A percentile compares a stretch with the other conserved stretches of the same genome.
Conservation (phyloP, 1,140 invertebrate species). For the Drosophila ercepeae region DNA sequence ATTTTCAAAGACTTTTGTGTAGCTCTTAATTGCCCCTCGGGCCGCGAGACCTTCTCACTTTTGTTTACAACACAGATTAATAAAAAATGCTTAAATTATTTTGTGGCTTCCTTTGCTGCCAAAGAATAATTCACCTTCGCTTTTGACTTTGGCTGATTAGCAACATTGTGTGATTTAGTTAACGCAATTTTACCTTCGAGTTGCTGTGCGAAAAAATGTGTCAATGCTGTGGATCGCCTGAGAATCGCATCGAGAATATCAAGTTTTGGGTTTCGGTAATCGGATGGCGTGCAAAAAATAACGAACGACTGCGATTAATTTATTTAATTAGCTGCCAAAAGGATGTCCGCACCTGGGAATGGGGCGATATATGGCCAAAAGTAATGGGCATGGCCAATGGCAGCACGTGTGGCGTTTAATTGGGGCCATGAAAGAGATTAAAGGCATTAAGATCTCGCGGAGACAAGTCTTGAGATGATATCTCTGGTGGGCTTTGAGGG, state of each 20-base stretch:
- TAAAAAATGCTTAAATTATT: constrained; percentile 29
- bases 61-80: constrained; percentile 46
- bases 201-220: constrained; percentile 36
- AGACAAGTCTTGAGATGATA: constrained; percentile 38
- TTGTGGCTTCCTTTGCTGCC: background rate
- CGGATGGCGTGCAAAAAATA: constrained; percentile 20
- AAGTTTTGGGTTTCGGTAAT: background rate
- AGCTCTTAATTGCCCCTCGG: constrained; percentile 9
- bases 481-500: constrained; percentile 17
- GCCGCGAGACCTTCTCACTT: constrained; percentile 33
- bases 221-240: constrained; percentile 30
- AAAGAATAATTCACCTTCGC: constrained; percentile 41
- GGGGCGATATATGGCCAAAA: constrained; percentile 28
- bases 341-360: constrained; percentile 9
- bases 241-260: constrained; percentile 29
- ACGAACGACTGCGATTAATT: constrained; percentile 42
- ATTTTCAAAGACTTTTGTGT: constrained; percentile 26
- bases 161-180: constrained; percentile 52
- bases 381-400: constrained; percentile 44
- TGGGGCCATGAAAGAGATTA: constrained; percentile 43
- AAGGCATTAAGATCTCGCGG: constrained; percentile 41
- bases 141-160: constrained; percentile 52
- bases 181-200: constrained; percentile 29
- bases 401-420: constrained; percentile 56
- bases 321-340: constrained; percentile 45